phyloP scores from a whole-genome alignment of 2,888 invertebrate genomes.

The Ochropleura plecta region DNA sequence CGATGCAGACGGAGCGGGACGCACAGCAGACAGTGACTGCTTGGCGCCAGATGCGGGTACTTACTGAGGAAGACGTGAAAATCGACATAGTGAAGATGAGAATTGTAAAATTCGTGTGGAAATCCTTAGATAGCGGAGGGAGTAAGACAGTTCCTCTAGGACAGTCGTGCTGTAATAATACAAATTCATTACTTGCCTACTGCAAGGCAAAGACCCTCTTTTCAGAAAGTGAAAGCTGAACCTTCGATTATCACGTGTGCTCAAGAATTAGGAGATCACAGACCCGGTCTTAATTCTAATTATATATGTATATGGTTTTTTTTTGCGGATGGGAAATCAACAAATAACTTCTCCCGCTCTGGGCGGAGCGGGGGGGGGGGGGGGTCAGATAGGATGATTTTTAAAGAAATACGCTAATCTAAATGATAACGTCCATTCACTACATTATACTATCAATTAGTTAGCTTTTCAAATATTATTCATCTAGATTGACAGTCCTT shows the following conservation, averaged over 20 bases:
- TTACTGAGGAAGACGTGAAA: conserved; percentile 72
- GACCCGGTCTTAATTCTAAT: neutral
- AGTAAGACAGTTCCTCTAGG: neutral
- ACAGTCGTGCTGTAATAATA: neutral
- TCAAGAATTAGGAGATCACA: neutral
- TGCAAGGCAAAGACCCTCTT: neutral
- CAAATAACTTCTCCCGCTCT: no score
- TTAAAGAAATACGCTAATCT: no score
- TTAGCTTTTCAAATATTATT: no score
- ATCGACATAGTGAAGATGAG: neutral
- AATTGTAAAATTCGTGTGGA: neutral
- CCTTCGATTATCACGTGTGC: neutral
- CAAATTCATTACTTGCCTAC: neutral
- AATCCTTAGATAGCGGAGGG: neutral
- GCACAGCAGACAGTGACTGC: conserved; percentile 91
- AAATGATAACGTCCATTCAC: no score
- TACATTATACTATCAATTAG: no score
- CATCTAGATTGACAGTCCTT: no score
- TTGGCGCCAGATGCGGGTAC: conserved; percentile 92
- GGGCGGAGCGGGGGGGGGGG: no score
- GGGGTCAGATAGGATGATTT: no score
- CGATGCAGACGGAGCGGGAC: conserved; percentile 78
- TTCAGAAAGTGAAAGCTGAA: neutral
- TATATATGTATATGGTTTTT: no score
- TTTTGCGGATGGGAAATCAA: no score